phyloP scores from a whole-genome alignment of 2,113 vertebrate species.

The Ictalurus furcatus region DNA sequence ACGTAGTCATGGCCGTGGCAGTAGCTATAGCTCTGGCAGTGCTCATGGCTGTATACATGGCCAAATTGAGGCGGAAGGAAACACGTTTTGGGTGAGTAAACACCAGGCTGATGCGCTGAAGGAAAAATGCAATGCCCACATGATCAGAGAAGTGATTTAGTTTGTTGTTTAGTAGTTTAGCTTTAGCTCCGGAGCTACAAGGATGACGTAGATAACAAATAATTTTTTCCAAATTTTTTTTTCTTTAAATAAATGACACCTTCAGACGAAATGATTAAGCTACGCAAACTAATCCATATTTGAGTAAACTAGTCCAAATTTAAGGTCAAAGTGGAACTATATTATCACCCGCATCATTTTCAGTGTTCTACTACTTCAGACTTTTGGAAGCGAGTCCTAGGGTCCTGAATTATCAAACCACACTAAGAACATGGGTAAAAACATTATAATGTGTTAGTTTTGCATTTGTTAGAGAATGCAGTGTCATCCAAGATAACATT shows the following conservation, averaged over 20 bases:
- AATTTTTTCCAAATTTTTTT: not conserved
- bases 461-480: too few relatives aligned
- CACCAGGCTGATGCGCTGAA: not conserved
- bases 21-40: conserved; percentile 74
- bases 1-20: conserved; percentile 80
- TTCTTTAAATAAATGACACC: not conserved
- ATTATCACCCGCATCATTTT: not conserved
- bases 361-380: not conserved
- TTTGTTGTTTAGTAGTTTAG: not conserved
- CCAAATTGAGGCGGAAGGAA: conserved; percentile 82
- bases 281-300: not conserved
- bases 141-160: not conserved
- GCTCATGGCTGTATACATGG: conserved; percentile 79
- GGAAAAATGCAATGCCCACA: not conserved
- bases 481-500: too few relatives aligned
- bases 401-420: not conserved
- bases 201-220: not conserved
- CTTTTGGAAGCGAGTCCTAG: not conserved
- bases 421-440: not conserved
- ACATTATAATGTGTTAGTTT: not conserved
- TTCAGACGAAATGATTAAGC: not conserved
- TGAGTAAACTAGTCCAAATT: not conserved
- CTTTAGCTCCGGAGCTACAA: not conserved
- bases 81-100: conserved; percentile 83
- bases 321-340: not conserved